These are phyloP conservation scores for Mizuhopecten yessoensis DNA, from an alignment of 1,140 invertebrate species.

Conservation along the genomic window DNA sequence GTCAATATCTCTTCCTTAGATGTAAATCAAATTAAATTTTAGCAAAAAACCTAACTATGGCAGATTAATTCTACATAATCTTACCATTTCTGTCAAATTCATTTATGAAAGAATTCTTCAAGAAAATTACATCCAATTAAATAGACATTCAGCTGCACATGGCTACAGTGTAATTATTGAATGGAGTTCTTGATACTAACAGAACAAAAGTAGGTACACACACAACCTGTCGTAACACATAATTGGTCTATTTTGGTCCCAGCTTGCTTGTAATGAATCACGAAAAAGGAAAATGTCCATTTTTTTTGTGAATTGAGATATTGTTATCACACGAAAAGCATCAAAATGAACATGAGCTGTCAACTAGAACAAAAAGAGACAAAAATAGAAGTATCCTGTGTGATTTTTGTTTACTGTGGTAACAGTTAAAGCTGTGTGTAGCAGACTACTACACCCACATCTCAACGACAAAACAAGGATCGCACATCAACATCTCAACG, in stretches of 20 bases:
- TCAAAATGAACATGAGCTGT: neutral
- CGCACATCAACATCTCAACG: too few species aligned
- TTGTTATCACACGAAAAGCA: neutral
- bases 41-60: neutral
- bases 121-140: neutral
- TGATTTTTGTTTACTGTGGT: too few species aligned
- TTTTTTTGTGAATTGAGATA: neutral
- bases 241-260: neutral
- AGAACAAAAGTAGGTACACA: neutral
- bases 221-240: neutral
- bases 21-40: neutral
- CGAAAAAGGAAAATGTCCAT: neutral
- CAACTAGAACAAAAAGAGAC: neutral
- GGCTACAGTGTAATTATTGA: neutral
- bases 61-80: neutral
- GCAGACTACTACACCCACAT: too few species aligned
- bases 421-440: too few species aligned
- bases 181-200: neutral
- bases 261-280: neutral
- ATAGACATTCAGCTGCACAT: neutral
- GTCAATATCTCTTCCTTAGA: neutral
- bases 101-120: conserved; percentile 5
- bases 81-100: neutral
- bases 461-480: too few species aligned
- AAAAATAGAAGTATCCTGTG: neutral